Base-by-base conservation (phyloP, 2,888 invertebrate species). In the Dasypogon diadema region DNA sequence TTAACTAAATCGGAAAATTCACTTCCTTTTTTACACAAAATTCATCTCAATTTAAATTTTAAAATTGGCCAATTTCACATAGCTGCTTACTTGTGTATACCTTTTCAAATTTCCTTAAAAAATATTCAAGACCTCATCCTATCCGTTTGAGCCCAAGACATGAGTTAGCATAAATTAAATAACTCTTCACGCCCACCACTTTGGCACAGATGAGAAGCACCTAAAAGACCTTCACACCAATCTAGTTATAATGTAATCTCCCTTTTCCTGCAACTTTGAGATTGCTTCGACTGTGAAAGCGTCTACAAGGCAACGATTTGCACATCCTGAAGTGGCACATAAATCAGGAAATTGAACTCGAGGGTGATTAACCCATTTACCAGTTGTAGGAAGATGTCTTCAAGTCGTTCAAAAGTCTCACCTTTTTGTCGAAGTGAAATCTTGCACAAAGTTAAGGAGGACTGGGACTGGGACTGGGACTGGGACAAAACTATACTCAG, bases 331-430 rank as follows among this genome's bases (percentile, higher is more conserved):
- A 73, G 73, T 73, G 42, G 21, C 22, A 24, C 73, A 37, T 42
- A 73, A 73, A 73, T 73, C 73, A 73, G 73, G 73, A 73, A 73
- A 73, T 73, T 73, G 56, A 56, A 73, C 73, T 73, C 37, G 56
- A 73, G 56, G 46, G 56, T 73, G 73, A 73, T 73, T 56, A 73
- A 73, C 73, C 46, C 73, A 46, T 73, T 73, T 72, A 24, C 37
- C 22, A 37, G 2, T 24, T 46, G 24, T 14, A 48, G 48, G 46
- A 42, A 65, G 48, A 65, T 21, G 65, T 65, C 65, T 65, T 65
- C 46, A 42, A 65, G 46, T 65, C 46, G 22, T 48, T 65, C 21
- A 65, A 65, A 65, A 60, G 60, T 60, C 60, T 60, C 60, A 60
- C 60, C 60, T 60, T 60, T 34, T 37, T 60, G 26, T 16, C 58